phyloP scores from a whole-genome alignment of 2,113 vertebrate genomes.

The Ictalurus punctatus region DNA sequence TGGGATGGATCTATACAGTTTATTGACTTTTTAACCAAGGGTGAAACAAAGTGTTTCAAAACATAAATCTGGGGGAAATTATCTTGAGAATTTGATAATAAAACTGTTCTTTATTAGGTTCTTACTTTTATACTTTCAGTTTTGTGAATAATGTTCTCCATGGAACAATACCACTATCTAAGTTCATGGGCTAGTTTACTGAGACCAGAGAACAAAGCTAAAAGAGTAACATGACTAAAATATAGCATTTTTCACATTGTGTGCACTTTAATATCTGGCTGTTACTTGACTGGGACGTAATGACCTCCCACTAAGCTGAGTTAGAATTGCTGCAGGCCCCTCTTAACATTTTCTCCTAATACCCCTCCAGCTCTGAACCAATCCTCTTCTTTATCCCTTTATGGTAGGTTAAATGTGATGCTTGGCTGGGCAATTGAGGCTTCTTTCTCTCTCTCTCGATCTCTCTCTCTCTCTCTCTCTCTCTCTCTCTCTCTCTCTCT shows the following conservation, averaged over 20 bases:
- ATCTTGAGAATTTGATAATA: background rate
- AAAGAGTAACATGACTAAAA: background rate
- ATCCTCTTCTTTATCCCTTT: slow-evolving; percentile 59
- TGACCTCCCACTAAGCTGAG: slow-evolving; percentile 66
- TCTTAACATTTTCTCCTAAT: slow-evolving; percentile 72
- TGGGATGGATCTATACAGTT: background rate
- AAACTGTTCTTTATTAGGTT: background rate
- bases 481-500: slow-evolving; percentile 46
- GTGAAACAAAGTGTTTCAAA: background rate
- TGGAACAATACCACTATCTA: background rate
- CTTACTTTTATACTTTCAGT: background rate
- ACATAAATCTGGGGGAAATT: background rate
- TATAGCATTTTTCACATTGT: slow-evolving; percentile 3
- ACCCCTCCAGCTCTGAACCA: slow-evolving; percentile 59
- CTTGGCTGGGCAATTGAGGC: slow-evolving; percentile 49
- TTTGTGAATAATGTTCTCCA: background rate
- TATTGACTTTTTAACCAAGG: slow-evolving; percentile 8
- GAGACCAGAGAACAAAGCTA: background rate
- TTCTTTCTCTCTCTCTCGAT: slow-evolving; percentile 41
- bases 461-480: slow-evolving; percentile 42
- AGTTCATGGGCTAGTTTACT: background rate
- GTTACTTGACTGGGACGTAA: slow-evolving; percentile 66
- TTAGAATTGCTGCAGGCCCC: slow-evolving; percentile 69
- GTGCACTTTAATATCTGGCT: slow-evolving; percentile 55
- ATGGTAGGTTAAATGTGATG: slow-evolving; percentile 61